phyloP scores from a whole-genome alignment of 2,797 vertebrate genomes.

The Allobates femoralis region DNA sequence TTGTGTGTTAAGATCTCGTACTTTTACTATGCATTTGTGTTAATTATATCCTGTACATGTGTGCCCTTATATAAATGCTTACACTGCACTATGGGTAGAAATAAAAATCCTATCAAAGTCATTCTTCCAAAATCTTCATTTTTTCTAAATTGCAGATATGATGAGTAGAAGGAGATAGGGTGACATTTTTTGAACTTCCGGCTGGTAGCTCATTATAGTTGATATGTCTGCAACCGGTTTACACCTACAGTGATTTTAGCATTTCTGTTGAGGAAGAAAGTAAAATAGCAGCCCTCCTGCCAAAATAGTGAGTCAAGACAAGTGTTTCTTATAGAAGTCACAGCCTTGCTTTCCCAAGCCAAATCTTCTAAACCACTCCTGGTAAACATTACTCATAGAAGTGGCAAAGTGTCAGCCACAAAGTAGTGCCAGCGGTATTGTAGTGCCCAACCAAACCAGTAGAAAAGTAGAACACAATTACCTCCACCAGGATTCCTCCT shows the following conservation, averaged over 20 bases:
- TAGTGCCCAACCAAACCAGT: background rate
- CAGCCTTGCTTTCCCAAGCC: background rate
- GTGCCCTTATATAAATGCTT: background rate
- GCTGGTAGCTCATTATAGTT: background rate
- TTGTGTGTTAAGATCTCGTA: background rate
- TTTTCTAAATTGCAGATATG: too few relatives aligned
- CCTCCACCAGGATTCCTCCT: background rate
- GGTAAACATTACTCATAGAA: background rate
- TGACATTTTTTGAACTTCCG: too few relatives aligned
- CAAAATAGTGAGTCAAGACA: background rate
- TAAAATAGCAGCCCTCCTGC: background rate
- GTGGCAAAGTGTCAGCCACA: background rate
- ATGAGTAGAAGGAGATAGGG: too few relatives aligned
- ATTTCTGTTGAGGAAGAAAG: background rate
- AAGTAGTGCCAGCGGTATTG: background rate
- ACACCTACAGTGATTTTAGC: background rate
- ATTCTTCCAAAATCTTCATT: too few relatives aligned
- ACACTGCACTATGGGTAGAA: too few relatives aligned
- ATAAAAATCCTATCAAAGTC: too few relatives aligned
- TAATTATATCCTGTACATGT: background rate
- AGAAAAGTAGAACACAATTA: background rate
- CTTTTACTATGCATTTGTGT: background rate
- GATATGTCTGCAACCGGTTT: background rate
- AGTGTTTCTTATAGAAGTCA: background rate
- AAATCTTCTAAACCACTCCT: background rate